Evolutionary conservation across 2,888 invertebrate species (phyloP), one percentile per base, ranked within the genome.

Genomic region (Rugalucina vietnamica): DNA sequence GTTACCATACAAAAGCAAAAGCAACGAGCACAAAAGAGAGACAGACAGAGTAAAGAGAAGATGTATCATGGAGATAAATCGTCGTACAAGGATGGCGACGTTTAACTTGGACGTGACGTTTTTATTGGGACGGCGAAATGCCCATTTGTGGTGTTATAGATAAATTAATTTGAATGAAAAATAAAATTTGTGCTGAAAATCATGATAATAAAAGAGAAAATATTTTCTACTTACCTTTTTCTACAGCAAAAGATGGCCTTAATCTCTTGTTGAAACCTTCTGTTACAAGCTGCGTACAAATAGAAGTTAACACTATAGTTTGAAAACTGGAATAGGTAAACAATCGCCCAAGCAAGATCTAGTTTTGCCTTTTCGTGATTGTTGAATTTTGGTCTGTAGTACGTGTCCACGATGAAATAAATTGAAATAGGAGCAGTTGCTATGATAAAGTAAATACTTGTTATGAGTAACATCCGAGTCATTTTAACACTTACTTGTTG

Each of bases 241-340:
- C 76, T 60, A 54, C 85, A 83, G 4, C 81, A 43, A 0, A 81
- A 57, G 4, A 90, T 27, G 3, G 60, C 76, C n/a, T 77, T 82
- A 2, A 89, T 49, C 50, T 89, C 86, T n/a, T 78, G 65, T 29
- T 76, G 73, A 69, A 90, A 90, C 27, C 81, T 75, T 37, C 86
- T 78, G 60, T 90, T 90, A 21, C 82, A 86, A 0, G 88, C 86
- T 18, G 89, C 88, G 72, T 91, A 91, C n/a, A 90, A 75, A 43
- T 89, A 91, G 75, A 91, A 91, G 76, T 91, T 91, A 34, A 88
- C 71, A 57, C 88, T 80, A 57, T 86, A 91, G 70, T 90, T 90
- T 8, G 90, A 85, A 75, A 85, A 89, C 49, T 88, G 85, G 24
- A 90, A 57, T 12, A 91, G 36, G 39, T 90, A 90, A 3, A 77